Conservation (phyloP, 2,888 invertebrate species). For the Zygothrica quintamaculata region DNA sequence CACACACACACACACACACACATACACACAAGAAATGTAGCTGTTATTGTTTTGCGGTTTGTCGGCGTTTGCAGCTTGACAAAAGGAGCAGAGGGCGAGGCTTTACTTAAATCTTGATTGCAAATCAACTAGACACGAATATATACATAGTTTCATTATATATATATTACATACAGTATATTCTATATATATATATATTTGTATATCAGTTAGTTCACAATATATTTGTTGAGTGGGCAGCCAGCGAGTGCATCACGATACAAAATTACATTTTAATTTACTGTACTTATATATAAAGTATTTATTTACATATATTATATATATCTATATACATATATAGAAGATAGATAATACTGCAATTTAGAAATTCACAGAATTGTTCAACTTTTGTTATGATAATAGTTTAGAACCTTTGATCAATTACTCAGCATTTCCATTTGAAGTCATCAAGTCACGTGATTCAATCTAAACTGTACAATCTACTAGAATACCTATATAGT, state of each 20-base stretch:
- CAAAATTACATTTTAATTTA: conserved; percentile 11
- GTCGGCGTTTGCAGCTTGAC: conserved; percentile 21
- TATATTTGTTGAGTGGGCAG: conserved; percentile 37
- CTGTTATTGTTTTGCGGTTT: conserved; percentile 32
- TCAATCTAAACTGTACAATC: background rate
- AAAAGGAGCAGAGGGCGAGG: background rate
- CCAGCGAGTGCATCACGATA: conserved; percentile 35
- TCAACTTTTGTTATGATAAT: conserved; percentile 34
- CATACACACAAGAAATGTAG: conserved; percentile 12
- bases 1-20: conserved; percentile 8
- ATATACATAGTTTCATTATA: conserved; percentile 1
- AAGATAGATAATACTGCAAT: conserved; percentile 1
- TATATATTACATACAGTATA: conserved; percentile 6
- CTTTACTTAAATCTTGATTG: conserved; percentile 54
- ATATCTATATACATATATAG: conserved; percentile 8
- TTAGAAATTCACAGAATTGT: conserved; percentile 56
- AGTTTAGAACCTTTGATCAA: conserved; percentile 12
- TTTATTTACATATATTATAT: conserved; percentile 14
- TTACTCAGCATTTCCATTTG: conserved; percentile 7
- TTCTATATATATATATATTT: background rate
- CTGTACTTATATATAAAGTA: conserved; percentile 17
- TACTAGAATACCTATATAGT: no score
- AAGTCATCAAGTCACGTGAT: conserved; percentile 35
- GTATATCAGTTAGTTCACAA: background rate
- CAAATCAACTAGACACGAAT: conserved; percentile 20